Evolutionary conservation across 2,113 vertebrate species (phyloP), one percentile per base, ranked within the genome.

Genomic region (Sporophila hypoxantha): DNA sequence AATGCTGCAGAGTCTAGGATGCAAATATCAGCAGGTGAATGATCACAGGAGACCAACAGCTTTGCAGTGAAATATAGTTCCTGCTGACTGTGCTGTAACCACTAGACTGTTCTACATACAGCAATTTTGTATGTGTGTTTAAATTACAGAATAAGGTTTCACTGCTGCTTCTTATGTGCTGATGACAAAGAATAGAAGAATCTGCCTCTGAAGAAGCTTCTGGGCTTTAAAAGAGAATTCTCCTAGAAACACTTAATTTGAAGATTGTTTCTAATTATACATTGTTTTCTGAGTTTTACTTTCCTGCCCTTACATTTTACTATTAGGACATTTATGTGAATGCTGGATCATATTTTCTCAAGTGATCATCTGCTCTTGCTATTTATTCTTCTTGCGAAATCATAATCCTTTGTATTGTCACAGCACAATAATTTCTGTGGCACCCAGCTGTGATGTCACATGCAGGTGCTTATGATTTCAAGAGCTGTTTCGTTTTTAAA

Each of bases 351-450:
- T 87, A 47, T 47, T 84, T 93, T 92, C 81, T 74, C 75, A 69
- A 79, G 55, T 26, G 12, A 74, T 89, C 44, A 57, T 78, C 37
- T 5, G 7, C 26, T 81, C 27, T 75, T 90, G 36, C 64, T 88
- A 23, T 84, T 91, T 79, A 82, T 87, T 92, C 52, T 69, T 17
- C 59, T 86, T 19, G 11, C 87, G 59, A 91, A 95, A 89, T 81
- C 52, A 42, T 47, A 92, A 30, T 80, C 56, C 67, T 89, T 64
- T 95, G 36, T 86, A 55, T 93, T 95, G 85, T 93, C 67, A 26
- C 39, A 73, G 60, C 36, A 80, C 32, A 90, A 4, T 81, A 77
- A 92, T 93, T 95, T 90, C 75, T 16, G 12, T 70, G 47, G 85
- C 76, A 89, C 34, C 71, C 78, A 73, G 73, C 60, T 68, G 41